These are phyloP conservation scores for Montipora cactus DNA, from an alignment of 64 coral and sea anemone species.

Conservation along the genomic window DNA sequence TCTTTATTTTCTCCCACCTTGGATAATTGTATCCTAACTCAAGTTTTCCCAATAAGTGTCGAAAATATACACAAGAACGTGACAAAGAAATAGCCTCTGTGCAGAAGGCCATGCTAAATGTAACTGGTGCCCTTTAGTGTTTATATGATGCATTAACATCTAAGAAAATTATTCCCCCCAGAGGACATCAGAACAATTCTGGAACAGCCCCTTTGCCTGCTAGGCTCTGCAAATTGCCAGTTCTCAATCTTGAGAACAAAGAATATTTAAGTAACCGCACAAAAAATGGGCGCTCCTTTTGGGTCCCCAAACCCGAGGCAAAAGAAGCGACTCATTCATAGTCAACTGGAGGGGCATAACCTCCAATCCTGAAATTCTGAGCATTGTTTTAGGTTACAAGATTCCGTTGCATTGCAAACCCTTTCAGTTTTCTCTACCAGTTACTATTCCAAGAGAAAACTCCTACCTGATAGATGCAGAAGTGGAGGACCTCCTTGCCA, in stretches of 20 bases:
- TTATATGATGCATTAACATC: constrained; percentile 20
- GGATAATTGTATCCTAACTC: background rate
- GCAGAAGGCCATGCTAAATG: constrained; percentile 26
- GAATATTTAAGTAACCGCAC: background rate
- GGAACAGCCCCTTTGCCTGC: constrained; percentile 25
- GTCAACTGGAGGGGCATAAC: constrained; percentile 33
- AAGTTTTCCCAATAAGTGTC: background rate
- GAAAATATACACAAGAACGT: constrained; percentile 37
- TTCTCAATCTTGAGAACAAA: constrained; percentile 12
- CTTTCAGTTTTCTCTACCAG: background rate
- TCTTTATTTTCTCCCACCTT: background rate
- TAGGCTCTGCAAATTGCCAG: constrained; percentile 38
- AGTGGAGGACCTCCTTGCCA: background rate
- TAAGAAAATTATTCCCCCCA: background rate
- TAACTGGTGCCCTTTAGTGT: constrained; percentile 26
- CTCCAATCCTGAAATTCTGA: constrained; percentile 21
- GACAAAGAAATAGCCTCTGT: constrained; percentile 29
- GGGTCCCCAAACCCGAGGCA: background rate
- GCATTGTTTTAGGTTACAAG: constrained; percentile 31
- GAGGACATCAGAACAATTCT: constrained; percentile 27
- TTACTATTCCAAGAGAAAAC: background rate
- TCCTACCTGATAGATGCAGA: constrained; percentile 7
- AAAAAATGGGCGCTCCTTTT: constrained; percentile 40
- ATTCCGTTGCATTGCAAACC: constrained; percentile 17
- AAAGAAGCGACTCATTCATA: constrained; percentile 25